These are phyloP conservation scores for Antechinus stuartii DNA, from an alignment of 2,113 vertebrate genomes.

Conservation along the genomic window DNA sequence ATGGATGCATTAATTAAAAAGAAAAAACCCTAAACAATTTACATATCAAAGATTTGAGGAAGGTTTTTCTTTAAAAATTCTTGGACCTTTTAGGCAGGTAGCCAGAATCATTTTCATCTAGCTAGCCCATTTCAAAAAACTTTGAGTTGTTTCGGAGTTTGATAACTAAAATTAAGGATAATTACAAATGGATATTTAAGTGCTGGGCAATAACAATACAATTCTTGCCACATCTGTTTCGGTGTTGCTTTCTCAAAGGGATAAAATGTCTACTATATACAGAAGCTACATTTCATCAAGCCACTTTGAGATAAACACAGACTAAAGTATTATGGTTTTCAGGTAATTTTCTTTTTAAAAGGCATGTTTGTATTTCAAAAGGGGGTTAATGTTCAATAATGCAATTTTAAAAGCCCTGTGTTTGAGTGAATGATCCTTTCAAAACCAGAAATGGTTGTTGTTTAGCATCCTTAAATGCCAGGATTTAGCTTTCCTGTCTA, in stretches of 20 bases:
- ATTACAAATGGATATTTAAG: slow-evolving; percentile 2
- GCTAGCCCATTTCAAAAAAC: slow-evolving; percentile 6
- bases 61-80: neutral
- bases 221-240: slow-evolving; percentile 8
- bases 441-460: slow-evolving; percentile 34
- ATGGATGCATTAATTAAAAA: neutral
- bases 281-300: slow-evolving; percentile 35
- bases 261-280: slow-evolving; percentile 20
- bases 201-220: slow-evolving; percentile 3
- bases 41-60: slow-evolving; percentile 20
- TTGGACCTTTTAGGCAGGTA: neutral
- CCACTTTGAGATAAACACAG: neutral
- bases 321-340: neutral
- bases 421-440: slow-evolving; percentile 17
- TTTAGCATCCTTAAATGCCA: slow-evolving; percentile 25
- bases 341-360: slow-evolving; percentile 49
- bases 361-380: slow-evolving; percentile 19
- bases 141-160: neutral
- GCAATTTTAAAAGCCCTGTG: slow-evolving; percentile 32
- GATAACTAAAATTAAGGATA: neutral
- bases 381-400: slow-evolving; percentile 30
- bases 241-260: neutral
- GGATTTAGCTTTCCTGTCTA: slow-evolving; percentile 36
- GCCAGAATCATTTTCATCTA: slow-evolving; percentile 44
- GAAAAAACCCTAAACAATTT: neutral